Base-by-base conservation (phyloP, 2,888 invertebrate species). In the Eremobia ochroleuca region DNA sequence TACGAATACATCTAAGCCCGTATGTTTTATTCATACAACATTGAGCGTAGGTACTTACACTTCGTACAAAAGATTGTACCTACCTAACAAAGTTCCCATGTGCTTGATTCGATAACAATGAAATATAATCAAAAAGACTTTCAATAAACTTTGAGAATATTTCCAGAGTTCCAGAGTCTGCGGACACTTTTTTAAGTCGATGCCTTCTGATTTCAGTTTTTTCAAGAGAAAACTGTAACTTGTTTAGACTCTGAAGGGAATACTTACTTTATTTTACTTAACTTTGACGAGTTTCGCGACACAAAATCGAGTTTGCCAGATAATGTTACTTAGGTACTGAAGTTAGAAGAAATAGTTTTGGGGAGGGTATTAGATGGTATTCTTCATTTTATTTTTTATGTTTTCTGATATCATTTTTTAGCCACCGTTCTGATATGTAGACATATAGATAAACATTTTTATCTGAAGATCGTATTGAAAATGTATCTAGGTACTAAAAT, bases 1-100 rank as follows among this genome's bases (percentile, higher is more conserved):
- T 66, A 70, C 43, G 77, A 76, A 79, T 76, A 77, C 52, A 58
- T 82, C 68, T 70, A 67, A 76, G 72, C 25, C n/a, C 66, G 25
- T 74, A 85, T 85, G 81, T 83, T 77, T 87, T 87, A 87, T 87
- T 87, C 87, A 87, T 85, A 52, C 46, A 71, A 66, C 72, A 81
- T 83, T 85, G 75, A 77, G 65, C 74, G 67, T 62, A n/a, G 13
- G 15, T 43, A 70, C 70, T 43, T 71, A 78, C 49, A 67, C 66
- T 74, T 62, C 61, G 58, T 70, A 79, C 65, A 82, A 70, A 68
- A 79, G 21, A 61, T 55, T 68, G 61, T 80, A 76, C 18, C 18
- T 68, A 37, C 21, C n/a, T 37, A 58, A 84, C 73, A 73, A 79
- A 76, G 77, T 85, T 82, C 76, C 58, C 62, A 59, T 37, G 64